Evolutionary conservation across 2,797 vertebrate species (phyloP).

Genomic region (Anguilla megastoma): DNA sequence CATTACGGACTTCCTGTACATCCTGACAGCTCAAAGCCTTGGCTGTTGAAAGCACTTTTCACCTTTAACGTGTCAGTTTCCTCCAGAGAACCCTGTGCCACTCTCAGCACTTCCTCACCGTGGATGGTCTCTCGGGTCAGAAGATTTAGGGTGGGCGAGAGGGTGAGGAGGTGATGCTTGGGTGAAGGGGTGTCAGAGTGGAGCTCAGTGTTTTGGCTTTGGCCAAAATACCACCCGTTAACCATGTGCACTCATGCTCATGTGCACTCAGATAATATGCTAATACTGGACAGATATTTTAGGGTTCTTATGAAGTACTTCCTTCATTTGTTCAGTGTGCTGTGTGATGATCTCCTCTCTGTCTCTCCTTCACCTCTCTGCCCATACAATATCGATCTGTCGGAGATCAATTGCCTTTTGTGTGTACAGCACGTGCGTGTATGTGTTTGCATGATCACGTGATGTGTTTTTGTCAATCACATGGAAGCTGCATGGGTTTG

Average conservation of each 20-base stretch:
- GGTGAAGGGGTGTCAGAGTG: neutral
- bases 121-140: neutral
- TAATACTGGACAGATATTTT: slow-evolving; percentile 12
- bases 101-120: neutral
- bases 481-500: too few species aligned
- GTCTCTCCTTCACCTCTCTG: neutral
- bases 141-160: neutral
- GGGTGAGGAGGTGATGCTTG: neutral
- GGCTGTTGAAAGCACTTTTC: neutral
- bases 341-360: neutral
- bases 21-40: neutral
- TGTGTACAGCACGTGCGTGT: neutral
- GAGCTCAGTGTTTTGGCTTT: neutral
- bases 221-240: neutral
- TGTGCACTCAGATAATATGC: slow-evolving; percentile 17
- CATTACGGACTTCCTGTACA: neutral
- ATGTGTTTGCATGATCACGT: too few species aligned
- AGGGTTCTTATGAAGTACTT: neutral
- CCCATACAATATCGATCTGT: slow-evolving; percentile 6
- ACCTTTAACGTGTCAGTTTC: neutral
- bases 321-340: neutral
- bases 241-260: neutral
- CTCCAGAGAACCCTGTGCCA: neutral
- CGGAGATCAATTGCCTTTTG: neutral
- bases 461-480: too few species aligned